A percentile compares a stretch with the other conserved stretches of the same genome.
Conservation (phyloP, 2,888 invertebrate species). For the Brassicogethes aeneus region DNA sequence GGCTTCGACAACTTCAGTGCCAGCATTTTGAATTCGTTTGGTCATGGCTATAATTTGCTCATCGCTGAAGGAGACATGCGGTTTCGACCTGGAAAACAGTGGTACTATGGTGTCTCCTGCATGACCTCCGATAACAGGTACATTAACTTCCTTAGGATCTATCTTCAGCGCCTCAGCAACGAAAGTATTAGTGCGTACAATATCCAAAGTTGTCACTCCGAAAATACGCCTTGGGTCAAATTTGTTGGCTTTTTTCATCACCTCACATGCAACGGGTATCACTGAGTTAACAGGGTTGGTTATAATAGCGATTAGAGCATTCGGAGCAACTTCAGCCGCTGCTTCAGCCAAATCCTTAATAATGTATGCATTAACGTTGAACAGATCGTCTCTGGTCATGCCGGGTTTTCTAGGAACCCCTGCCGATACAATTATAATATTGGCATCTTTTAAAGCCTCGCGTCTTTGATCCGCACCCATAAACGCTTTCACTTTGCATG, state of each 20-base stretch:
- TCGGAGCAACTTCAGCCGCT: slow-evolving; percentile 32
- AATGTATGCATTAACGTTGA: slow-evolving; percentile 43
- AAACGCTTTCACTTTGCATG: slow-evolving; percentile 34
- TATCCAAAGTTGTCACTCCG: slow-evolving; percentile 93
- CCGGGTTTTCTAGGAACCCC: slow-evolving; percentile 53
- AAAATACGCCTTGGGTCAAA: slow-evolving; percentile 79
- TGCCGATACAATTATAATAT: slow-evolving; percentile 59
- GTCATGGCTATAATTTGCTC: slow-evolving; percentile 75
- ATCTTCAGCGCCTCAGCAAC: slow-evolving; percentile 78
- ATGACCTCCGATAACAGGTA: slow-evolving; percentile 94
- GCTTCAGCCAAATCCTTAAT: slow-evolving; percentile 34
- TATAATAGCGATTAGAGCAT: slow-evolving; percentile 41
- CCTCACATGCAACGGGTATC: slow-evolving; percentile 43
- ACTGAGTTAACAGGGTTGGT: slow-evolving; percentile 43
- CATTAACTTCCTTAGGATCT: slow-evolving; percentile 68
- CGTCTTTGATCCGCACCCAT: slow-evolving; percentile 33
- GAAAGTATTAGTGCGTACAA: slow-evolving; percentile 86
- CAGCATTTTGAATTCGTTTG: slow-evolving; percentile 90
- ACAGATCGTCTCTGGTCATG: slow-evolving; percentile 50
- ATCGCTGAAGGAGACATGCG: slow-evolving; percentile 53
- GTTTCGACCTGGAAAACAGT: slow-evolving; percentile 79
- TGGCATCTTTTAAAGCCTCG: slow-evolving; percentile 44
- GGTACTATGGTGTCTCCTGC: slow-evolving; percentile 95
- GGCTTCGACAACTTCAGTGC: slow-evolving; percentile 87
- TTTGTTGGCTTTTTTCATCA: slow-evolving; percentile 39